Evolutionary conservation across 2,888 invertebrate species (phyloP).

Genomic region (Megaustenia siamemsis): DNA sequence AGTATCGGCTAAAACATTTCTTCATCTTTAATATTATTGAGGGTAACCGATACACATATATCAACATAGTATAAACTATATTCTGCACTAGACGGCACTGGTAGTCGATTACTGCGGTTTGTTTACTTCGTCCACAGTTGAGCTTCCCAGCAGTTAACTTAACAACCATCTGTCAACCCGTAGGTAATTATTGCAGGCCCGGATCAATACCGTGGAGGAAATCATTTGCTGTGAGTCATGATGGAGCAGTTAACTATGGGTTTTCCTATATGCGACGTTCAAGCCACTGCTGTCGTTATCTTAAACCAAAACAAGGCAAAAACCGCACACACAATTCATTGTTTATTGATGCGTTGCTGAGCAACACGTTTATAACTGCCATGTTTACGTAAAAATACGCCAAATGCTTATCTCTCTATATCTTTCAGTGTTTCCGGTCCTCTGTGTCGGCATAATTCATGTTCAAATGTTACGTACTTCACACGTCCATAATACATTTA

Average conservation of each 20-base stretch:
- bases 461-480: no score
- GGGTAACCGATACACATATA: no score
- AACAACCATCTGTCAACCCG: neutral
- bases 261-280: constrained; percentile 5
- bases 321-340: neutral
- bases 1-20: no score
- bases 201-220: neutral
- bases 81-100: neutral
- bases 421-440: no score
- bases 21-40: no score
- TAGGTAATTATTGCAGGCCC: neutral
- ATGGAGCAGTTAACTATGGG: neutral
- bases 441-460: no score
- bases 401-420: no score
- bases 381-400: no score
- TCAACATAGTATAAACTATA: neutral
- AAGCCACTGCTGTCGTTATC: no score
- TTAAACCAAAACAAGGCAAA: no score
- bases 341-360: constrained; percentile 18
- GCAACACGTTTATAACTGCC: constrained; percentile 11
- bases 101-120: neutral
- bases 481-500: no score
- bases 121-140: neutral
- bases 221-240: neutral
- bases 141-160: neutral